Base-by-base conservation (phyloP, 1,140 invertebrate species). In the Tribolium castaneum region DNA sequence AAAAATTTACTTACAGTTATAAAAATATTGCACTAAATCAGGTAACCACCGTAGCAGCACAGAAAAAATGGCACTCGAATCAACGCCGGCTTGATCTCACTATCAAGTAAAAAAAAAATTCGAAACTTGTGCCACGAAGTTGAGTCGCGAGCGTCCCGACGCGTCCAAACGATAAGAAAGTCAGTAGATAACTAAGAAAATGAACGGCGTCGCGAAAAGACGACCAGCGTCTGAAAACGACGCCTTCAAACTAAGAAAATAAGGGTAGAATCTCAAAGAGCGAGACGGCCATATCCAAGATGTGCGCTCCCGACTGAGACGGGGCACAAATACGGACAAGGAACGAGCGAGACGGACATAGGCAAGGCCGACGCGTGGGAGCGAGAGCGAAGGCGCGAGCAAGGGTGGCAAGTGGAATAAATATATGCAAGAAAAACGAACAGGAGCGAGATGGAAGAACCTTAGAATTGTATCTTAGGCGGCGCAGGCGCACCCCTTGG, bases 171-270 rank as follows among this genome's bases (percentile, higher is more conserved):
- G 82, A 80, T 80, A 84, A 82, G 82, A 83, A 84, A 82, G 79
- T 79, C 77, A 77, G 82, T 54, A 75, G 72, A 80, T 84, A 85
- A 85, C 84, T 86, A 86, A 86, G 86, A 85, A 85, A 84, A 83
- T 66, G 82, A 84, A 80, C 83, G 83, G 80, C 82, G 82, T 82
- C 81, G 78, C 76, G 70, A 82, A 81, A 84, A 84, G 85, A 86
- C 85, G 83, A 83, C 85, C 81, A 84, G 84, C 85, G 84, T 85
- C 85, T 85, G 83, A 86, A 83, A 83, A 84, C 80, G 83, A 84
- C 84, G 83, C 84, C 84, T 85, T 84, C 78, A 81, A 76, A 86
- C 85, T 85, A 85, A 86, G 85, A 86, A 85, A 84, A 83, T 83
- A 84, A 83, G 82, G 83, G 83, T 83, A 83, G 80, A 81, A 83